These are phyloP conservation scores for Tenthredo distinguenda DNA, from an alignment of 2,888 invertebrate species.

Conservation along the genomic window DNA sequence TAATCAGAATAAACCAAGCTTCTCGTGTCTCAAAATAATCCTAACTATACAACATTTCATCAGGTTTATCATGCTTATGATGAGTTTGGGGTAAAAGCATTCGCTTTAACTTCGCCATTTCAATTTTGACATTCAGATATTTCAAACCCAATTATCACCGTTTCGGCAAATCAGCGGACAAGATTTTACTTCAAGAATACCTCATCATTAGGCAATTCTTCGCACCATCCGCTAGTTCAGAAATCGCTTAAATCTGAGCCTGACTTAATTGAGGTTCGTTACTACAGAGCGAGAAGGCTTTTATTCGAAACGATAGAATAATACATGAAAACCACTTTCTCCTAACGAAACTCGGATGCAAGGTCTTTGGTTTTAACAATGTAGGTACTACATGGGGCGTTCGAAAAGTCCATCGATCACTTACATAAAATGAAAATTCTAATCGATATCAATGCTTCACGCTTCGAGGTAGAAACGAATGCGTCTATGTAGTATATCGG, in stretches of 20 bases:
- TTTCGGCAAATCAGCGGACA: background rate
- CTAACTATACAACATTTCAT: background rate
- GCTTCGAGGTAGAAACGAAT: background rate
- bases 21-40: background rate
- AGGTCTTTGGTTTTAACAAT: background rate
- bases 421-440: conserved; percentile 10
- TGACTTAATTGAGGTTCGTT: conserved; percentile 10
- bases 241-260: background rate
- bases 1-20: background rate
- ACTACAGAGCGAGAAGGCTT: background rate
- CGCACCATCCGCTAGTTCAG: background rate
- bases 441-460: conserved; percentile 10
- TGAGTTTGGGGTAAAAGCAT: background rate
- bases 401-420: background rate
- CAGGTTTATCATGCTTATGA: background rate
- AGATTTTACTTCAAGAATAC: background rate
- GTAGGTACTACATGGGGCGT: background rate
- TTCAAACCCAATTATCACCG: background rate
- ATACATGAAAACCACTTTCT: background rate
- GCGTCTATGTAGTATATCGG: background rate
- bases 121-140: background rate
- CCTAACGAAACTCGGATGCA: background rate
- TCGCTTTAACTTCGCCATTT: background rate
- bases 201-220: background rate
- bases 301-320: background rate